Conservation (phyloP, 2,113 vertebrate genomes). For the Centropus bengalensis region DNA sequence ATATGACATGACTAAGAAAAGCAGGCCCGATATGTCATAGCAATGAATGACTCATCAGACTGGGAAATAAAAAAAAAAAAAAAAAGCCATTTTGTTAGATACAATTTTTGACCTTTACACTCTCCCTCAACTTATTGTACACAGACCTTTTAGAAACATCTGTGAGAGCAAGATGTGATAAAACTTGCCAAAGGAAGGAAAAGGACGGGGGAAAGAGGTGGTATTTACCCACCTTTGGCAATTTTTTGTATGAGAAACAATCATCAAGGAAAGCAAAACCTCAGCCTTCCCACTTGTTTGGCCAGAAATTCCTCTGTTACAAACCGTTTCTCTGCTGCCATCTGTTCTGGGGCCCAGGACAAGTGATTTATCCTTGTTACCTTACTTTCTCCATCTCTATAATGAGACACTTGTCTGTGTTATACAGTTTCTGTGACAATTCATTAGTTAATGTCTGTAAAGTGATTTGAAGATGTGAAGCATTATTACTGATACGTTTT, state of each 20-base stretch:
- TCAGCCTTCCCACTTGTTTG: not conserved
- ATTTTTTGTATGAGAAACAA: not conserved
- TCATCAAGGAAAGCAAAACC: not conserved
- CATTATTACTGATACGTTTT: not conserved
- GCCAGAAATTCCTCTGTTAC: not conserved
- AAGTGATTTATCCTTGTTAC: slow-evolving; percentile 28
- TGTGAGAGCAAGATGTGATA: not conserved
- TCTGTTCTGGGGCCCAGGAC: not conserved
- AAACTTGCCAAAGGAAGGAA: not conserved
- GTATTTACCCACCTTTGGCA: not conserved
- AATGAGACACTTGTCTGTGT: not conserved
- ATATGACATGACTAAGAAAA: slow-evolving; percentile 70
- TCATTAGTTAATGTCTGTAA: slow-evolving; percentile 25
- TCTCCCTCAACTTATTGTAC: not conserved
- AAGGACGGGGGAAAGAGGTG: not conserved
- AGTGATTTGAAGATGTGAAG: not conserved
- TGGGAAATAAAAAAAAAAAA: slow-evolving; percentile 23
- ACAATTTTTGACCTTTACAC: slow-evolving; percentile 49
- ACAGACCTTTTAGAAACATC: not conserved
- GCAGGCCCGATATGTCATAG: slow-evolving; percentile 66
- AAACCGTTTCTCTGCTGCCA: not conserved
- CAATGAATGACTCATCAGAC: slow-evolving; percentile 68
- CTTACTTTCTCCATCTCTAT: not conserved
- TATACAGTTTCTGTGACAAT: not conserved
- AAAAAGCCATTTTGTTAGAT: not conserved